These are phyloP conservation scores for Apodemia zela DNA, from an alignment of 2,888 invertebrate species.

Conservation along the genomic window DNA sequence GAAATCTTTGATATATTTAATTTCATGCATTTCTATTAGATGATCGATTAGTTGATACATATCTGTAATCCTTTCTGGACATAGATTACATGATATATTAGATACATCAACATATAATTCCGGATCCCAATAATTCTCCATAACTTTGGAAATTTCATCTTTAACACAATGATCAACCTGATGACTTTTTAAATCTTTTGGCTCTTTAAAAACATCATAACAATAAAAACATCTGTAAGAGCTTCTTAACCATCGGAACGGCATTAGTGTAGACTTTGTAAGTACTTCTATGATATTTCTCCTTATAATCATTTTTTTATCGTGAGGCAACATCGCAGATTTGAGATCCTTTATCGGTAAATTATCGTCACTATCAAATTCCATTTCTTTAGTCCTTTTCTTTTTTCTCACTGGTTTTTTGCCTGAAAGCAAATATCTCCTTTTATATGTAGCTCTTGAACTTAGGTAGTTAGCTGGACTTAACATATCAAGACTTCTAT, in stretches of 20 bases:
- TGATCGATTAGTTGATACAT: slow-evolving; percentile 40
- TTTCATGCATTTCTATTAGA: slow-evolving; percentile 36
- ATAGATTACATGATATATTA: slow-evolving; percentile 39
- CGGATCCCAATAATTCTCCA: slow-evolving; percentile 40
- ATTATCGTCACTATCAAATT: slow-evolving; percentile 26
- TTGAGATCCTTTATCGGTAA: slow-evolving; percentile 20
- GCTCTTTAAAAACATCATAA: slow-evolving; percentile 39
- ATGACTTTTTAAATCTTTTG: slow-evolving; percentile 41
- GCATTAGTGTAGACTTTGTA: slow-evolving; percentile 41
- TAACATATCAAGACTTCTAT: not conserved
- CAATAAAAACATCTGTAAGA: slow-evolving; percentile 48
- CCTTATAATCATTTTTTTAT: slow-evolving; percentile 37
- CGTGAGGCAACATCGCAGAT: slow-evolving; percentile 25
- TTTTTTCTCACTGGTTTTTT: slow-evolving; percentile 24
- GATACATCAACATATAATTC: slow-evolving; percentile 43
- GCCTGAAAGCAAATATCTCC: slow-evolving; percentile 37
- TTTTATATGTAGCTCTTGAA: slow-evolving; percentile 20
- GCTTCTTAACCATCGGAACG: slow-evolving; percentile 44
- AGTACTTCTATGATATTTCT: slow-evolving; percentile 42
- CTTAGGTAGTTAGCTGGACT: not conserved
- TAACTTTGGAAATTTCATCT: slow-evolving; percentile 35
- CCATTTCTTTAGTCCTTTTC: slow-evolving; percentile 16
- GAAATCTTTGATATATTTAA: slow-evolving; percentile 36
- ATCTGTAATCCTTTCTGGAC: slow-evolving; percentile 33
- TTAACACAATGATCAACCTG: slow-evolving; percentile 34